These are phyloP conservation scores for Centropyge bicolor DNA, from an alignment of 2,797 vertebrate genomes.

Conservation along the genomic window DNA sequence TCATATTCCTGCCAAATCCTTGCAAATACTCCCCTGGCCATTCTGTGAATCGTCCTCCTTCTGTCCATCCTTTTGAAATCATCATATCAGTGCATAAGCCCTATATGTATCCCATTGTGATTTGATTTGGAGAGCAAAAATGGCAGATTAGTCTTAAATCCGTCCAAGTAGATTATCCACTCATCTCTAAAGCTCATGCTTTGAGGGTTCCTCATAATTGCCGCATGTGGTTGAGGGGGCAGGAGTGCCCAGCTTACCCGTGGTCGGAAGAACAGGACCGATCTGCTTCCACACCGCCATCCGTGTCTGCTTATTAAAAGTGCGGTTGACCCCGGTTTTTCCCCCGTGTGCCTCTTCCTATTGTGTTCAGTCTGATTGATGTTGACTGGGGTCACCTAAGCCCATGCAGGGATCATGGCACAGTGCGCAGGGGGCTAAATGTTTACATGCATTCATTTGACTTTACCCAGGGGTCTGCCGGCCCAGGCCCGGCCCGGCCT, in stretches of 20 bases:
- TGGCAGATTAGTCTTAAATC: conserved; percentile 84
- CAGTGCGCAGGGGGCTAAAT: conserved; percentile 80
- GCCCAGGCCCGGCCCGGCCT: conserved; percentile 39
- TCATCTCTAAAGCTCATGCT: conserved; percentile 87
- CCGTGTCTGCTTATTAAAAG: conserved; percentile 78
- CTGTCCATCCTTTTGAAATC: conserved; percentile 59
- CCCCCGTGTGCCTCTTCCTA: conserved; percentile 75
- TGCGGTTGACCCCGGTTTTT: conserved; percentile 72
- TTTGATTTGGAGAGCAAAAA: conserved; percentile 83
- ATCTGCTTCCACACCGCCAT: conserved; percentile 75
- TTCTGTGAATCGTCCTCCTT: conserved; percentile 56
- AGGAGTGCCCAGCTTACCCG: conserved; percentile 75
- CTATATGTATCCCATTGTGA: conserved; percentile 77
- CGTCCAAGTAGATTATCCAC: conserved; percentile 85
- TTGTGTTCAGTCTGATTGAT: conserved; percentile 84
- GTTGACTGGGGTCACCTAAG: conserved; percentile 85
- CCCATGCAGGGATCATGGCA: conserved; percentile 74
- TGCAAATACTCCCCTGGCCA: conserved; percentile 43
- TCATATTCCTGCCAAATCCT: conserved; percentile 62
- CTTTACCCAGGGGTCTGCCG: conserved; percentile 76
- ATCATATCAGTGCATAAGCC: conserved; percentile 71
- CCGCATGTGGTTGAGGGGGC: conserved; percentile 64
- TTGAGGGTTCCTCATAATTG: conserved; percentile 82
- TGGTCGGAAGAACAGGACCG: conserved; percentile 56
- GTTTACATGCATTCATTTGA: conserved; percentile 86